Base-by-base conservation (phyloP, 2,888 invertebrate genomes). In the Brachycybe producta region DNA sequence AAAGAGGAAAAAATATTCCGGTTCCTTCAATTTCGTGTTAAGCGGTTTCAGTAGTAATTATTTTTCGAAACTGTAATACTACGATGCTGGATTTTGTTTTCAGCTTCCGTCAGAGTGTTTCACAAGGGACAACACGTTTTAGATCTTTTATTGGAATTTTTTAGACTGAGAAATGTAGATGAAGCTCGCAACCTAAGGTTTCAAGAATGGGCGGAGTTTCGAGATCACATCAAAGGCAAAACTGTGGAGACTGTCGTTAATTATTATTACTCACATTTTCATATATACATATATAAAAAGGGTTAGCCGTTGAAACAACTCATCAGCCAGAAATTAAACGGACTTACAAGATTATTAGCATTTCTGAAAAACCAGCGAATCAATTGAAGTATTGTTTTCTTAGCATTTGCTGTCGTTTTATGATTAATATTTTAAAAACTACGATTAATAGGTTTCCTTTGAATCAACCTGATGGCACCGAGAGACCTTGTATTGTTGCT, bases 41-140 rank as follows among this genome's bases (percentile, higher is more conserved):
- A n/a, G n/a, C n/a, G n/a, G n/a, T n/a, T n/a, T n/a, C n/a, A n/a
- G n/a, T n/a, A n/a, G n/a, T n/a, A n/a, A n/a, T n/a, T n/a, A n/a
- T n/a, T n/a, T n/a, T n/a, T n/a, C n/a, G n/a, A n/a, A n/a, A n/a
- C n/a, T n/a, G n/a, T n/a, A n/a, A n/a, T n/a, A n/a, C n/a, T n/a
- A n/a, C n/a, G n/a, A n/a, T n/a, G n/a, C n/a, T n/a, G n/a, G n/a
- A n/a, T 39, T 15, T 35, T 13, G 2, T 24, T 38, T 28, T 13
- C 27, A 53, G 53, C 46, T 5, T 51, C 53, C n/a, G 48, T 53
- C 21, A 17, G 53, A 19, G 26, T 52, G n/a, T 53, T 53, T 30
- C 45, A 53, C 32, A 51, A 53, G 39, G 47, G 43, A 13, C 51
- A 47, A 30, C n/a, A 5, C 4, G 53, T 50, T 39, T 30, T 53